Percentiles rank a stretch among this genome's conserved stretches.
These are phyloP conservation scores for Oxyteleia sp. DNA, from an alignment of 2,888 invertebrate genomes.

Conservation along the genomic window DNA sequence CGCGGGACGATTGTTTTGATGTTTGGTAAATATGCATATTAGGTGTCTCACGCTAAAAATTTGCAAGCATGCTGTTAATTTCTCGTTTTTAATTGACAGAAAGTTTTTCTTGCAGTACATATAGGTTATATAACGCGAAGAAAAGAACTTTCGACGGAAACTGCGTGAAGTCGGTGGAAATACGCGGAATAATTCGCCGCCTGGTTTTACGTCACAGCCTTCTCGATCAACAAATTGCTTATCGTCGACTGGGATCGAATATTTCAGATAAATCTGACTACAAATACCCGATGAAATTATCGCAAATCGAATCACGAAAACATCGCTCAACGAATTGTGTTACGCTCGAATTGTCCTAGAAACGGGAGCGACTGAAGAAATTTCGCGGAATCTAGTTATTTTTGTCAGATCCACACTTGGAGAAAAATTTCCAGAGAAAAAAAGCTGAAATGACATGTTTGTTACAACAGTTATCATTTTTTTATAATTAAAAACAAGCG, in stretches of 20 bases:
- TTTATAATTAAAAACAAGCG: too few species aligned
- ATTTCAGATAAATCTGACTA: slow-evolving; percentile 39
- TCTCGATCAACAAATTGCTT: slow-evolving; percentile 31
- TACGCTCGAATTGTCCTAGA: slow-evolving; percentile 17
- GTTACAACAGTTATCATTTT: too few species aligned
- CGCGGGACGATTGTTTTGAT: slow-evolving; percentile 13
- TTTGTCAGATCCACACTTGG: too few species aligned
- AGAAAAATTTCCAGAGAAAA: too few species aligned
- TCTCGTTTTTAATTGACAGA: too few species aligned
- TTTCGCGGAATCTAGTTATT: slow-evolving; percentile 14
- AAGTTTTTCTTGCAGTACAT: not conserved
- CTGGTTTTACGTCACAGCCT: slow-evolving; percentile 16
- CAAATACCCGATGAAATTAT: slow-evolving; percentile 34
- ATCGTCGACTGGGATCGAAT: slow-evolving; percentile 25
- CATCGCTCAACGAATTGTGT: slow-evolving; percentile 20
- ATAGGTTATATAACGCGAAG: not conserved
- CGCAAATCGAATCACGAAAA: slow-evolving; percentile 29
- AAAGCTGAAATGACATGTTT: too few species aligned
- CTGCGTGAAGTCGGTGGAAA: not conserved
- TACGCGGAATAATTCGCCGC: slow-evolving; percentile 17
- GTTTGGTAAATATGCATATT: too few species aligned
- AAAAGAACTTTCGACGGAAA: not conserved
- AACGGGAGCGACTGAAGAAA: slow-evolving; percentile 30
- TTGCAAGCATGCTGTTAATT: too few species aligned
- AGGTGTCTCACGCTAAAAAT: too few species aligned